Conservation (phyloP, 2,113 vertebrate species). For the Nestor notabilis region DNA sequence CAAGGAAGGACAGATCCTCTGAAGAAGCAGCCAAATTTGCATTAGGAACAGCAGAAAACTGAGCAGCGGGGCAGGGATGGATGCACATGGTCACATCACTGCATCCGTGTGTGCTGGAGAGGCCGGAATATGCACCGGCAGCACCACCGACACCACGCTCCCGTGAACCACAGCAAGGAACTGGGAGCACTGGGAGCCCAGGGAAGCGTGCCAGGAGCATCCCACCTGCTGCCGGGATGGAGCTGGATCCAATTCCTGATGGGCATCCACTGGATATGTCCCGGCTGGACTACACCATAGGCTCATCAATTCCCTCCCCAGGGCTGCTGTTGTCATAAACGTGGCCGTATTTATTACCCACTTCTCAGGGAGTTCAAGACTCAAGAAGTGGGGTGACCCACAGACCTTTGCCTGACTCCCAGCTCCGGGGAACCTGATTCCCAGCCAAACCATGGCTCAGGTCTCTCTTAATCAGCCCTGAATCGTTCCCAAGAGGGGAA, state of each 20-base stretch:
- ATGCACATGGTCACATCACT: accelerated
- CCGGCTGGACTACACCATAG: accelerated
- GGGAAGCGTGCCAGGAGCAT: background rate
- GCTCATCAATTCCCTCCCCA: background rate
- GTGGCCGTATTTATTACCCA: accelerated
- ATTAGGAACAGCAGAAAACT: background rate
- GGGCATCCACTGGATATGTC: background rate
- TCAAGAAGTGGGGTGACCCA: background rate
- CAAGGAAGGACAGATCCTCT: accelerated
- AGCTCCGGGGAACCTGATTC: background rate
- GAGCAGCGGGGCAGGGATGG: accelerated
- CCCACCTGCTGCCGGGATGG: background rate
- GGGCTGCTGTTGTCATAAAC: background rate
- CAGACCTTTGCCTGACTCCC: background rate
- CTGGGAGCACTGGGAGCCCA: accelerated
- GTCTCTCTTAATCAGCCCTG: background rate
- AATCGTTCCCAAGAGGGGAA: background rate
- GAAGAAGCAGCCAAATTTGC: accelerated
- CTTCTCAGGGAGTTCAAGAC: background rate
- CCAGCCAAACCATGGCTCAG: background rate
- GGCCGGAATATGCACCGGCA: accelerated
- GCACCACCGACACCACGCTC: background rate
- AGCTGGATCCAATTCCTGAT: accelerated
- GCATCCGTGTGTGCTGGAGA: accelerated
- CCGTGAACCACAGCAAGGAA: background rate